phyloP scores from a whole-genome alignment of 2,113 vertebrate species.

The Dolichotis patagonum region DNA sequence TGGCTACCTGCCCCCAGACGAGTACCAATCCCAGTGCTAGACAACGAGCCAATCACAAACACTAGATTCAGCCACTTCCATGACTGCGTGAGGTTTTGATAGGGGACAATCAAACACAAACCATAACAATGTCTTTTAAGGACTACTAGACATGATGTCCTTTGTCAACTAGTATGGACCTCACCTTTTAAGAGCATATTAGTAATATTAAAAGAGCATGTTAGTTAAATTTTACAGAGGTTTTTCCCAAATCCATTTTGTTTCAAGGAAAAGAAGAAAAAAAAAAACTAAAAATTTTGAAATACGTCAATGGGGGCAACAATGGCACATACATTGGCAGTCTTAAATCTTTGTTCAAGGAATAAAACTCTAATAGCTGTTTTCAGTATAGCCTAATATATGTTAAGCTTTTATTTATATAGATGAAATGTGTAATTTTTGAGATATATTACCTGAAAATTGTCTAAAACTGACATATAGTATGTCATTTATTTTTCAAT shows the following conservation, averaged over 20 bases:
- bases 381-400: constrained; percentile 39
- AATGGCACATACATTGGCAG: background rate
- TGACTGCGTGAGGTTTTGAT: no score
- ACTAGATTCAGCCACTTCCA: no score
- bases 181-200: constrained; percentile 1
- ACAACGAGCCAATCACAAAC: no score
- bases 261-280: no score
- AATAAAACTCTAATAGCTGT: constrained; percentile 40
- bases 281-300: no score
- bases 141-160: constrained; percentile 12
- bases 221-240: constrained; percentile 1
- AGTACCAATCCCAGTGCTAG: no score
- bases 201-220: constrained; percentile 18
- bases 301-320: no score
- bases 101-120: no score
- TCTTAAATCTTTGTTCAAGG: constrained; percentile 46
- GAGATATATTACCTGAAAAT: constrained; percentile 49
- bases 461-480: constrained; percentile 26
- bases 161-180: constrained; percentile 23
- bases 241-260: no score
- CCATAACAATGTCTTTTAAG: background rate
- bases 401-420: constrained; percentile 54
- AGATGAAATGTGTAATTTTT: constrained; percentile 35
- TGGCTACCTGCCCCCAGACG: no score
- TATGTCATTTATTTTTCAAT: constrained; percentile 23